A percentile compares a stretch with the other conserved stretches of the same genome.
Conservation (phyloP, 2,797 vertebrate genomes). For the Tangara arthus region DNA sequence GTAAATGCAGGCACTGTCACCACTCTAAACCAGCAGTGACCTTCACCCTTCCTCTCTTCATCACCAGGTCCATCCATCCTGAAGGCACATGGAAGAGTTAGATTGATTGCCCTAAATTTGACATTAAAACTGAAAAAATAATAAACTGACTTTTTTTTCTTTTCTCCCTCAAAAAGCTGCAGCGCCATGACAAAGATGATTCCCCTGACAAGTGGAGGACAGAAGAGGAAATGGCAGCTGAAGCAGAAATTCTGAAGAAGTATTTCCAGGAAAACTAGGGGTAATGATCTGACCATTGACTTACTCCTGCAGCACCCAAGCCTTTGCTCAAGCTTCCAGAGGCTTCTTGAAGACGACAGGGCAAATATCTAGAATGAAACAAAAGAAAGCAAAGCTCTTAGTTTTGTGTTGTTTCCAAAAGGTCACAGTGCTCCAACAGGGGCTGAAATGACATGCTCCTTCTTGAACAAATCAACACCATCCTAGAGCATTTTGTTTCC, state of each 20-base stretch:
- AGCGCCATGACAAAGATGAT: constrained; percentile 81
- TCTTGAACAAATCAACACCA: background rate
- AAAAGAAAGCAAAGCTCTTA: background rate
- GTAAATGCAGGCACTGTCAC: background rate
- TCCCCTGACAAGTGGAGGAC: constrained; percentile 78
- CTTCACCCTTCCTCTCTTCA: background rate
- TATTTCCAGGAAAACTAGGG: constrained; percentile 74
- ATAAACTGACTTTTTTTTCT: background rate
- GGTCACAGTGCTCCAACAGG: background rate
- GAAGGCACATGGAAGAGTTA: background rate
- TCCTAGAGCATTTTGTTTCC: background rate
- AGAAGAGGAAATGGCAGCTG: constrained; percentile 85
- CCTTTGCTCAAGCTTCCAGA: background rate
- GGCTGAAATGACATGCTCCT: background rate
- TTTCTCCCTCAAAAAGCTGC: constrained; percentile 72
- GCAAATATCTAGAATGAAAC: background rate
- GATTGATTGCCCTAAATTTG: background rate
- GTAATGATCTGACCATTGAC: background rate
- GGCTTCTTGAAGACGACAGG: background rate
- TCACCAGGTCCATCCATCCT: background rate
- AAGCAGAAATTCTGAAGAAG: constrained; percentile 76
- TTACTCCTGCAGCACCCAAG: background rate
- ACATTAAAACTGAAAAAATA: background rate
- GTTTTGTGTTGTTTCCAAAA: background rate
- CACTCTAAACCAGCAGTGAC: background rate